Evolutionary conservation across 2,113 vertebrate species (phyloP).

Genomic region (Alces alces): DNA sequence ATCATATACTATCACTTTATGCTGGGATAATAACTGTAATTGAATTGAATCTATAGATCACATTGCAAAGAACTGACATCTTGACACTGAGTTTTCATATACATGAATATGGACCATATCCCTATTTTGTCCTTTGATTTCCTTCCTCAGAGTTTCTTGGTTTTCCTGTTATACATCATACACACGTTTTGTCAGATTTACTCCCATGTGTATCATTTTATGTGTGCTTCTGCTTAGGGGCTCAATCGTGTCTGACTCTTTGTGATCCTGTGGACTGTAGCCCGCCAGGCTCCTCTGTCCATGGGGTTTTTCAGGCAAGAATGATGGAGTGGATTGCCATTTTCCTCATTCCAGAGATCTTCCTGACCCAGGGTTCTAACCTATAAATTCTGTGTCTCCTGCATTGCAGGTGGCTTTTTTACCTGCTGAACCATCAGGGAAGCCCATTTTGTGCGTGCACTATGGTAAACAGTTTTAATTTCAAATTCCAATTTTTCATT

Average conservation of each 20-base stretch:
- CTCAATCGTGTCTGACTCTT: background rate
- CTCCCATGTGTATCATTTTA: accelerated
- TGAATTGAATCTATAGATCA: background rate
- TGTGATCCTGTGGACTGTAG: background rate
- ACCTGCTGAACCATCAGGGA: background rate
- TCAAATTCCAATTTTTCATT: background rate
- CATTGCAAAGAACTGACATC: background rate
- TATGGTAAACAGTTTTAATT: background rate
- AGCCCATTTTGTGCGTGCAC: background rate
- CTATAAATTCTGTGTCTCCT: background rate
- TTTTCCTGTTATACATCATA: background rate
- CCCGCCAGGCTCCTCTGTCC: background rate
- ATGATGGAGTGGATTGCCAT: background rate
- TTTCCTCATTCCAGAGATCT: background rate
- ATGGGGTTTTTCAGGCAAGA: background rate
- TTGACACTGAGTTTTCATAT: background rate
- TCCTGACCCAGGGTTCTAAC: background rate
- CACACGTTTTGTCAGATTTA: background rate
- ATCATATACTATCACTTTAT: background rate
- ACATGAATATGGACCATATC: background rate
- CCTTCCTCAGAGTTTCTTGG: background rate
- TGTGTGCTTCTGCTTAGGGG: background rate
- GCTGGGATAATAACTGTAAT: background rate
- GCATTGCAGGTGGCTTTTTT: background rate
- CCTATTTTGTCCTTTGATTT: background rate